phyloP scores from a whole-genome alignment of 2,888 invertebrate species.

The Cheilosia soror region DNA sequence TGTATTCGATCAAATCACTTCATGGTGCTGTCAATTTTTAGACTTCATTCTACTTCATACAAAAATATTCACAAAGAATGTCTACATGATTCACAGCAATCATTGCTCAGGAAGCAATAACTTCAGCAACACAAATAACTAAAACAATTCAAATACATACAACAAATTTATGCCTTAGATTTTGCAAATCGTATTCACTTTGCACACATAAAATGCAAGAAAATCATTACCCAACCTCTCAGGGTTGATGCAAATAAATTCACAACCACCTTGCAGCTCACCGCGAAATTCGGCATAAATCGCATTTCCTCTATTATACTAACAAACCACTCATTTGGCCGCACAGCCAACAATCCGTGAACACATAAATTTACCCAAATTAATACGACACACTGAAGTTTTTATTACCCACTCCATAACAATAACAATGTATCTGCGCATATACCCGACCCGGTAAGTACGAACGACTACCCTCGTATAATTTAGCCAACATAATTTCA shows the following conservation, averaged over 20 bases:
- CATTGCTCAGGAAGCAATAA: too few species aligned
- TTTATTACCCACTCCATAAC: constrained; percentile 56
- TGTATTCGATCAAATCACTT: too few species aligned
- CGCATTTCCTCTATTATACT: constrained; percentile 11
- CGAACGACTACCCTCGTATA: background rate
- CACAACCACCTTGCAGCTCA: constrained; percentile 28
- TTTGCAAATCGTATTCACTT: constrained; percentile 41
- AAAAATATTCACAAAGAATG: too few species aligned
- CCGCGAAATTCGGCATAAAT: constrained; percentile 21
- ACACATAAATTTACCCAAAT: constrained; percentile 69
- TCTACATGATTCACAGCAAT: too few species aligned
- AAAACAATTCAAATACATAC: too few species aligned
- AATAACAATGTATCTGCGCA: constrained; percentile 37
- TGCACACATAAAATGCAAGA: constrained; percentile 24
- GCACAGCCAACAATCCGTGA: constrained; percentile 58
- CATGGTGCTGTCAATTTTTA: too few species aligned
- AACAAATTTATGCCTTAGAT: too few species aligned
- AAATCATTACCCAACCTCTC: constrained; percentile 40
- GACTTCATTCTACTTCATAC: too few species aligned
- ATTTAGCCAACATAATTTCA: constrained; percentile 44
- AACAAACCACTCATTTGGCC: constrained; percentile 14
- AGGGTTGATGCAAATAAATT: constrained; percentile 48
- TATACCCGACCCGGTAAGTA: background rate
- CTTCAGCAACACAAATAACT: too few species aligned
- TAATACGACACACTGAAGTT: constrained; percentile 66